These are phyloP conservation scores for Prunella fulvescens DNA, from an alignment of 2,113 vertebrate genomes.

Conservation along the genomic window DNA sequence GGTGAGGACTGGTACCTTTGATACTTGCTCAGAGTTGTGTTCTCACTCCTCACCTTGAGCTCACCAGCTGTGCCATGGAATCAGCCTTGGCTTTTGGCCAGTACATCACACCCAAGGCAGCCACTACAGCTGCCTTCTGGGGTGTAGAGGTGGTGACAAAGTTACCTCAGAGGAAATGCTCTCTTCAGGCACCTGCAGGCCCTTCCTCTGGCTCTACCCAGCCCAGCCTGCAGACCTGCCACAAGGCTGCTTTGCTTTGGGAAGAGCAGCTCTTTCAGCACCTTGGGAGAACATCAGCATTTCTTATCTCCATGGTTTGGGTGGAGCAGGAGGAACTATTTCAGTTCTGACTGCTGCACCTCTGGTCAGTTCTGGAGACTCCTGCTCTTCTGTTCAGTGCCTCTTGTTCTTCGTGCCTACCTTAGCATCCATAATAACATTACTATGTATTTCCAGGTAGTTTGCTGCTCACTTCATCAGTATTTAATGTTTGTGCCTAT, in stretches of 20 bases:
- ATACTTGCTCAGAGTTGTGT: background rate
- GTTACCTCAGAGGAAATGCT: background rate
- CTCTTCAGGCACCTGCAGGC: background rate
- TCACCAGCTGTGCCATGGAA: background rate
- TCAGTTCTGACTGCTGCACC: background rate
- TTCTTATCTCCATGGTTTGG: background rate
- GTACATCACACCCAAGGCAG: accelerated
- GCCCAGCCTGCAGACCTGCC: background rate
- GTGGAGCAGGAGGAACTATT: background rate
- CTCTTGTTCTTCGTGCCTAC: background rate
- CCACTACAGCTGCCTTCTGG: background rate
- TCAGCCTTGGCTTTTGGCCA: background rate
- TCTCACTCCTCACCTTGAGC: background rate
- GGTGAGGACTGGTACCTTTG: background rate
- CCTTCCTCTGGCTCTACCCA: background rate
- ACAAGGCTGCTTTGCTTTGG: background rate
- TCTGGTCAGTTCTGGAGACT: background rate
- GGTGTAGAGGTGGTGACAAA: background rate
- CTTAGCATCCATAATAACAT: background rate
- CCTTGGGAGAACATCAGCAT: background rate
- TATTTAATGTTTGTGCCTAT: background rate
- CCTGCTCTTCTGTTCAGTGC: background rate
- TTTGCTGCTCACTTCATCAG: background rate
- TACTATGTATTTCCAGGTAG: background rate
- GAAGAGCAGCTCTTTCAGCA: background rate